Evolutionary conservation across 2,888 invertebrate genomes (phyloP).

Genomic region (Latrodectus hesperus): DNA sequence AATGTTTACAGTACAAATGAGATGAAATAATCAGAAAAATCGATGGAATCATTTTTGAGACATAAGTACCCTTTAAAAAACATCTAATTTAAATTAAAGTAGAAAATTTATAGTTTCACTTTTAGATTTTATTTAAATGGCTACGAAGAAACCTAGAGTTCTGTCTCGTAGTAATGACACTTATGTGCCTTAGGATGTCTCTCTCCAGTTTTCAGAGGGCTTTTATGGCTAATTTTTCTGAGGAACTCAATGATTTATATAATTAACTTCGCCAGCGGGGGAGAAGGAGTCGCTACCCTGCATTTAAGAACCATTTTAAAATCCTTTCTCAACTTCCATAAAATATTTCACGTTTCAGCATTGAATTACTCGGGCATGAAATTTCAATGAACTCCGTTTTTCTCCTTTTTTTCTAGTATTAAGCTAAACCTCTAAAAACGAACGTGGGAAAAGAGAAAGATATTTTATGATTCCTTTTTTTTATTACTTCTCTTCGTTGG

Average conservation of each 20-base stretch:
- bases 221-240: slow-evolving; percentile 40
- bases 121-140: too few relatives aligned
- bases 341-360: slow-evolving; percentile 39
- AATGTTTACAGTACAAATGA: too few relatives aligned
- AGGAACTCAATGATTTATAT: background rate
- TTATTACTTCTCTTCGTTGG: background rate
- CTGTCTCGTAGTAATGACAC: too few relatives aligned
- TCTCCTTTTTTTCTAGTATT: slow-evolving; percentile 23
- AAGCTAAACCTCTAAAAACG: slow-evolving; percentile 36
- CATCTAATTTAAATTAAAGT: too few relatives aligned
- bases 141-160: too few relatives aligned
- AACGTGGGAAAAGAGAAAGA: slow-evolving; percentile 18
- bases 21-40: too few relatives aligned
- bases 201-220: background rate
- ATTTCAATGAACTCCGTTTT: slow-evolving; percentile 29
- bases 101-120: too few relatives aligned
- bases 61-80: too few relatives aligned
- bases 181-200: background rate
- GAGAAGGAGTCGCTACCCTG: background rate
- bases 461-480: background rate
- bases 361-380: slow-evolving; percentile 41
- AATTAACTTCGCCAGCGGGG: too few relatives aligned
- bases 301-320: slow-evolving; percentile 13
- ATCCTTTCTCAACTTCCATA: background rate
- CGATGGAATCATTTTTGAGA: too few relatives aligned